Evolutionary conservation across 1,140 invertebrate species (phyloP).

Genomic region (Drosophila willistoni): DNA sequence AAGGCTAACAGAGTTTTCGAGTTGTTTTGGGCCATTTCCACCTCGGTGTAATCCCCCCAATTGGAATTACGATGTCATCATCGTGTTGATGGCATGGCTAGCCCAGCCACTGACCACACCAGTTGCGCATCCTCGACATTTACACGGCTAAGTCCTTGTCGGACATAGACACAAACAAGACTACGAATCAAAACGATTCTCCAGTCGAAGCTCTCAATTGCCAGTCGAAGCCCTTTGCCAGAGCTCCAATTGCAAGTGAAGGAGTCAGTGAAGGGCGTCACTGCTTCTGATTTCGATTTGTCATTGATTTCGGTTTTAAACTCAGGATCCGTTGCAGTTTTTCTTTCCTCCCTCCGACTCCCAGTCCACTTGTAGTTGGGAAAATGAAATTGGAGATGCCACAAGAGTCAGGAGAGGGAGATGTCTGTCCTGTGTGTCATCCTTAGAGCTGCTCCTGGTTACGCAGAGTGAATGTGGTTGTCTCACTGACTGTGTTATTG

Average conservation of each 20-base stretch:
- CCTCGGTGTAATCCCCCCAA: not conserved
- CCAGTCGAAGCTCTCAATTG: constrained; percentile 4
- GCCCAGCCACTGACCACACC: constrained; percentile 13
- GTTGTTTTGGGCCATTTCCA: not conserved
- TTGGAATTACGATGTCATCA: constrained; percentile 8
- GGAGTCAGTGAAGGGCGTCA: not conserved
- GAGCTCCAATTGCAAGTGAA: constrained; percentile 27
- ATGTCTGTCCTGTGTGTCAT: constrained; percentile 21
- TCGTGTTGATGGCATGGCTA: constrained; percentile 5
- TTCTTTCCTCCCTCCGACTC: not conserved
- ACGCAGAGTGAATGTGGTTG: not conserved
- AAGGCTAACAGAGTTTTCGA: constrained; percentile 10
- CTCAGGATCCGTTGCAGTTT: constrained; percentile 7
- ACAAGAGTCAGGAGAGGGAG: not conserved
- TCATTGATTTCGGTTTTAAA: constrained; percentile 24
- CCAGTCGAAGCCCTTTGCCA: not conserved
- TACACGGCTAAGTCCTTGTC: constrained; percentile 56
- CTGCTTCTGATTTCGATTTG: constrained; percentile 47
- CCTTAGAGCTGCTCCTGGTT: constrained; percentile 4
- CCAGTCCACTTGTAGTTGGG: not conserved
- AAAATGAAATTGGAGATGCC: constrained; percentile 38
- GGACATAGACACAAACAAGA: constrained; percentile 44
- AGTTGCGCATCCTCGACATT: constrained; percentile 37
- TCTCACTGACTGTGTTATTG: not conserved
- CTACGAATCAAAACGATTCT: constrained; percentile 25